phyloP scores from a whole-genome alignment of 2,113 vertebrate species.

The Machaerirhynchus nigripectus region DNA sequence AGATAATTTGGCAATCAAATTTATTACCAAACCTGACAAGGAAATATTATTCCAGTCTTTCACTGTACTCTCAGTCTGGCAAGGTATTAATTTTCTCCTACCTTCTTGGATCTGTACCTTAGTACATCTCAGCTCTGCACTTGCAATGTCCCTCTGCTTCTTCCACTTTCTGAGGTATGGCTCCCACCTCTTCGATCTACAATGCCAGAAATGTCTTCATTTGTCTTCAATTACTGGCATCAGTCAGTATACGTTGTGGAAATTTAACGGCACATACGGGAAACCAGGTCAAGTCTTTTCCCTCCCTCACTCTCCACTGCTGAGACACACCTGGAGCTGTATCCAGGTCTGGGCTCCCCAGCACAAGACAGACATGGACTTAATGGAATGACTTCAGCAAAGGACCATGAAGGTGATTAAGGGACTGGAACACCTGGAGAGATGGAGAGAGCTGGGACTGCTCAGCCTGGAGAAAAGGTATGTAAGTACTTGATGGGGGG shows the following conservation, averaged over 20 bases:
- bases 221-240: neutral
- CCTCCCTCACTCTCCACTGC: neutral
- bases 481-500: neutral
- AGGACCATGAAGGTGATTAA: neutral
- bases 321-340: neutral
- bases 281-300: neutral
- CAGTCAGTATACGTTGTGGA: neutral
- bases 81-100: neutral
- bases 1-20: neutral
- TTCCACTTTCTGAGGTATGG: neutral
- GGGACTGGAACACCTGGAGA: neutral
- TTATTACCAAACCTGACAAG: neutral
- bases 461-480: neutral
- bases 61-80: neutral
- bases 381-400: neutral
- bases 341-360: neutral
- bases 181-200: neutral
- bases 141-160: neutral
- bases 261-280: neutral
- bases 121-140: neutral
- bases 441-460: neutral
- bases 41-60: neutral
- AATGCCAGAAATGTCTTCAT: neutral
- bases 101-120: neutral
- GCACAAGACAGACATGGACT: neutral